Evolutionary conservation across 92 coral and sea anemone genomes (phyloP).

Genomic region (Epizoanthus rinbou): DNA sequence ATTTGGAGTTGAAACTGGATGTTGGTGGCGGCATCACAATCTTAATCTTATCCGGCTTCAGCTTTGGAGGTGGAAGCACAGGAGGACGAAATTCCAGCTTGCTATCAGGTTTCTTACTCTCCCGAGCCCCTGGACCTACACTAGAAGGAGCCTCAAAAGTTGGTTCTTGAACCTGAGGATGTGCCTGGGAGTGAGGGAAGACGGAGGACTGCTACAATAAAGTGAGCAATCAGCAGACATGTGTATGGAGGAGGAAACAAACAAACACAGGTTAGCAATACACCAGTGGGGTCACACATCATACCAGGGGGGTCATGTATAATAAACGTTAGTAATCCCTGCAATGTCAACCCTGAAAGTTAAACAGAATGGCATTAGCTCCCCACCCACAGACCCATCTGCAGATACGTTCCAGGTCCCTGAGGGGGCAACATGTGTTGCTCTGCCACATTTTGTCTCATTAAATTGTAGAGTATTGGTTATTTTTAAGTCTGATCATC

Average conservation of each 20-base stretch:
- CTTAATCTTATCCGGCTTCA: constrained; percentile 14
- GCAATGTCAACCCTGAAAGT: constrained; percentile 26
- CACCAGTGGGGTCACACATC: not conserved
- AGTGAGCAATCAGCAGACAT: constrained; percentile 85
- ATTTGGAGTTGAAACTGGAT: not conserved
- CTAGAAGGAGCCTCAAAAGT: constrained; percentile 40
- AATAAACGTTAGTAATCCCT: not conserved
- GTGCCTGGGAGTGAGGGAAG: constrained; percentile 63
- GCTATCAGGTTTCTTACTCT: constrained; percentile 5
- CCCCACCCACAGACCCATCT: not conserved
- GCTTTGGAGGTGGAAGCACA: constrained; percentile 31
- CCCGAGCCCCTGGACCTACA: constrained; percentile 37
- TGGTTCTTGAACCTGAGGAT: constrained; percentile 29
- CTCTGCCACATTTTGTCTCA: no score
- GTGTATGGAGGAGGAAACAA: constrained; percentile 67
- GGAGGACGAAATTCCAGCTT: constrained; percentile 23
- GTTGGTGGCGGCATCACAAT: constrained; percentile 51
- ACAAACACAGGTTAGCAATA: constrained; percentile 46
- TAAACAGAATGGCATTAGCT: constrained; percentile 31
- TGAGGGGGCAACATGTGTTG: no score
- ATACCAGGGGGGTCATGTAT: not conserved
- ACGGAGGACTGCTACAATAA: constrained; percentile 85
- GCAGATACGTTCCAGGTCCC: no score
- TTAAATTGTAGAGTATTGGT: no score
- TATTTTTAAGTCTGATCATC: no score